phyloP scores from a whole-genome alignment of 1,140 invertebrate species.

The Anadara kagoshimensis region DNA sequence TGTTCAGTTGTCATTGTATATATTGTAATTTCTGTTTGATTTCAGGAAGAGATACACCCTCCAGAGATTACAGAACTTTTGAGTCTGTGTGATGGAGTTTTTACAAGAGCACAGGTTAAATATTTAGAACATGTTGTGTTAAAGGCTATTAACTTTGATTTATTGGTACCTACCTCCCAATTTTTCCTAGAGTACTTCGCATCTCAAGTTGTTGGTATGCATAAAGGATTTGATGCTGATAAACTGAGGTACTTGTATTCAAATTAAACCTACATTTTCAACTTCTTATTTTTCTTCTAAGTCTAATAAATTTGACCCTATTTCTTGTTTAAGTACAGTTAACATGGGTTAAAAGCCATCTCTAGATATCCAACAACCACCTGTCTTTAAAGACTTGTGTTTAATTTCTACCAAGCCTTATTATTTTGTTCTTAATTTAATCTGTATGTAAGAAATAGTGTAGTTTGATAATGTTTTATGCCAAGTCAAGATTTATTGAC shows the following conservation, averaged over 20 bases:
- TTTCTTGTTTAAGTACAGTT: not conserved
- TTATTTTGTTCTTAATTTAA: too few relatives aligned
- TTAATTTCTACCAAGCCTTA: too few relatives aligned
- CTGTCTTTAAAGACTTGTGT: too few relatives aligned
- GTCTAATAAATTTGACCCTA: not conserved
- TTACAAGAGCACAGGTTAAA: constrained; percentile 48
- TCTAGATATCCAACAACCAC: too few relatives aligned
- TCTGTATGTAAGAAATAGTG: too few relatives aligned
- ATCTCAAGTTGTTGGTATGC: constrained; percentile 27
- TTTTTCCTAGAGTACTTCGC: constrained; percentile 60
- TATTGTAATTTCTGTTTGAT: too few relatives aligned
- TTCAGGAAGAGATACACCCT: constrained; percentile 57
- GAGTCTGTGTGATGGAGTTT: constrained; percentile 38
- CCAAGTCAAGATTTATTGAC: too few relatives aligned
- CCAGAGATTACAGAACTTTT: constrained; percentile 57
- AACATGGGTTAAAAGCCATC: not conserved
- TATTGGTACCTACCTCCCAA: constrained; percentile 54
- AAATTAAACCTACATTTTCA: not conserved
- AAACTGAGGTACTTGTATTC: constrained; percentile 24
- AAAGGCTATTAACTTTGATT: constrained; percentile 50
- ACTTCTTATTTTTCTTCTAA: not conserved
- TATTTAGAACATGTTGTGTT: constrained; percentile 54
- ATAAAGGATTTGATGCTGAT: constrained; percentile 28
- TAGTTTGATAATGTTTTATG: too few relatives aligned
- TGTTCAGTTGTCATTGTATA: too few relatives aligned